A percentile compares a stretch with the other conserved stretches of the same genome.
Conservation (phyloP, 1,140 invertebrate species). For the Ips typographus region DNA sequence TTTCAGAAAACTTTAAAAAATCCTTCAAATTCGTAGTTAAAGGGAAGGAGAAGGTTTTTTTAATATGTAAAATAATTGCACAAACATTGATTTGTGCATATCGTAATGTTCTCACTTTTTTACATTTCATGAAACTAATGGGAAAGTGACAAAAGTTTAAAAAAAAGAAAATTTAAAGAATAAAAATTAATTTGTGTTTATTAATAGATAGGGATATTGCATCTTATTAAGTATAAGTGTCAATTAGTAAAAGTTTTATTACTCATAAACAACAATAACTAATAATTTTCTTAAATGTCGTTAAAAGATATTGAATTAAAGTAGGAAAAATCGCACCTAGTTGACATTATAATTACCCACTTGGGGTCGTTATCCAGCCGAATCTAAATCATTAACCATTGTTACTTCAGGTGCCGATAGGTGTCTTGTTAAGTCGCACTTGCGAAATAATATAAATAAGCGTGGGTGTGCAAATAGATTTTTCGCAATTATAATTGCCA, state of each 20-base stretch:
- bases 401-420: slow-evolving; percentile 16
- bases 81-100: too few relatives aligned
- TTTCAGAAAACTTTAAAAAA: too few relatives aligned
- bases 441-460: slow-evolving; percentile 10
- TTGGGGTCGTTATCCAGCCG: background rate
- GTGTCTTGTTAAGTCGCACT: slow-evolving; percentile 14
- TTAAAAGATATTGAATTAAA: too few relatives aligned
- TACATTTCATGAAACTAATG: too few relatives aligned
- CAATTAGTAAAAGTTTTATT: background rate
- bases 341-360: slow-evolving; percentile 4
- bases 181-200: background rate
- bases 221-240: too few relatives aligned
- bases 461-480: slow-evolving; percentile 12
- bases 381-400: slow-evolving; percentile 12
- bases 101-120: too few relatives aligned
- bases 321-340: background rate
- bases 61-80: too few relatives aligned
- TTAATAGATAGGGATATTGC: background rate
- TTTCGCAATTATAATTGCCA: slow-evolving; percentile 19
- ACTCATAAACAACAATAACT: background rate
- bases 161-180: background rate
- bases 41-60: too few relatives aligned
- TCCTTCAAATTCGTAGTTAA: too few relatives aligned
- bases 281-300: background rate
- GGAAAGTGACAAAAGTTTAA: background rate